These are phyloP conservation scores for Metopolophium dirhodum DNA, from an alignment of 1,140 invertebrate species.

Conservation along the genomic window DNA sequence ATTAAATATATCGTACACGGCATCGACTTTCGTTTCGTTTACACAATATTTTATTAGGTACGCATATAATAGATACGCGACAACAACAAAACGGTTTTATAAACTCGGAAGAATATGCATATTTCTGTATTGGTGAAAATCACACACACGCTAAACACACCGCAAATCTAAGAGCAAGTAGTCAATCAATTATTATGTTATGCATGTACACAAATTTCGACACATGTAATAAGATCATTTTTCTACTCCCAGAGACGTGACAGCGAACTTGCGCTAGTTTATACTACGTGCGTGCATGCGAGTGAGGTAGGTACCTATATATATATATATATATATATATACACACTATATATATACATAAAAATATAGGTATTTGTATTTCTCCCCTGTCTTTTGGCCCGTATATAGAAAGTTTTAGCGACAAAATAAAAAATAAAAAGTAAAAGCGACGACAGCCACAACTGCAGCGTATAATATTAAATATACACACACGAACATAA, in stretches of 20 bases:
- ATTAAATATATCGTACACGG: neutral
- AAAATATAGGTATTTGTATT: neutral
- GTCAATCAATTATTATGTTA: neutral
- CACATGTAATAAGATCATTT: neutral
- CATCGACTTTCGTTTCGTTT: constrained; percentile 19
- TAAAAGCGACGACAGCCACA: constrained; percentile 29
- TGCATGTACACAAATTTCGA: neutral
- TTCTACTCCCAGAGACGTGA: neutral
- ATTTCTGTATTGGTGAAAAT: constrained; percentile 22
- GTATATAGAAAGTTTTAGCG: constrained; percentile 52
- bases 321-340: too few relatives aligned
- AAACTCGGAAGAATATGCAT: neutral
- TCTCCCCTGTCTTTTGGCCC: neutral
- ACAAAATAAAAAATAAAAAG: constrained; percentile 44
- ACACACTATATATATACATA: too few relatives aligned
- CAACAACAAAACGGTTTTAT: neutral
- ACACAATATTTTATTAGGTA: neutral
- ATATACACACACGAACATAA: neutral
- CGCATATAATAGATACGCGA: neutral
- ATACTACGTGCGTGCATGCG: neutral
- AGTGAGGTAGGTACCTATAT: neutral
- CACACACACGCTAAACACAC: neutral
- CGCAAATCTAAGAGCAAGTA: neutral
- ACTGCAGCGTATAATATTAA: neutral
- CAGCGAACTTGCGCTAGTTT: neutral